Evolutionary conservation across 2,888 invertebrate species (phyloP).

Genomic region (Drosophila helvetica): DNA sequence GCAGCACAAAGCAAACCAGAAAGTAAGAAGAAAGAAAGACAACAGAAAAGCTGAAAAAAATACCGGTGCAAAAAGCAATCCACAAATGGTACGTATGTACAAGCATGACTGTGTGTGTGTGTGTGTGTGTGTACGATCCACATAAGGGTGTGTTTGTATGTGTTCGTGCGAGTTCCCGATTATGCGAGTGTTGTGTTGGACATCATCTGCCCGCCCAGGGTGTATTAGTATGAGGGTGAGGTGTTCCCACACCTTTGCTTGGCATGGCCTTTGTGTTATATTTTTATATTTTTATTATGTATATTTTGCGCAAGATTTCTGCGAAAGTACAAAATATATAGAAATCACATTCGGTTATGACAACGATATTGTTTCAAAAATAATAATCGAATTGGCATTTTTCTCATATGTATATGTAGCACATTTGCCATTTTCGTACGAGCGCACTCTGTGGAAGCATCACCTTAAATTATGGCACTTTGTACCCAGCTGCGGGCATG

Average conservation of each 20-base stretch:
- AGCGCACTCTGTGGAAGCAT: not conserved
- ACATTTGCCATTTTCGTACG: no score
- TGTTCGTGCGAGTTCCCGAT: constrained; percentile 16
- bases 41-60: constrained; percentile 11
- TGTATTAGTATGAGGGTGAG: not conserved
- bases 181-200: not conserved
- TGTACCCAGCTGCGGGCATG: not conserved
- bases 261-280: not conserved
- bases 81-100: constrained; percentile 21
- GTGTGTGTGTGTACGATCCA: not conserved
- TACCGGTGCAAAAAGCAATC: constrained; percentile 32
- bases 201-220: not conserved
- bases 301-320: not conserved
- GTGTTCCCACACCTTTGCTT: not conserved
- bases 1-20: not conserved
- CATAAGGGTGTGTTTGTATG: constrained; percentile 8
- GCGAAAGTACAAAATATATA: not conserved
- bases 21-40: not conserved
- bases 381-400: no score
- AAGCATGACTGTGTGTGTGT: constrained; percentile 8
- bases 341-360: no score
- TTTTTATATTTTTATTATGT: no score
- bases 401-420: no score
- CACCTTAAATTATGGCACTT: not conserved
- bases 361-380: no score